Evolutionary conservation across 1,140 invertebrate species (phyloP), one percentile per base, ranked within the genome.

Genomic region (Condylostylus longicornis): DNA sequence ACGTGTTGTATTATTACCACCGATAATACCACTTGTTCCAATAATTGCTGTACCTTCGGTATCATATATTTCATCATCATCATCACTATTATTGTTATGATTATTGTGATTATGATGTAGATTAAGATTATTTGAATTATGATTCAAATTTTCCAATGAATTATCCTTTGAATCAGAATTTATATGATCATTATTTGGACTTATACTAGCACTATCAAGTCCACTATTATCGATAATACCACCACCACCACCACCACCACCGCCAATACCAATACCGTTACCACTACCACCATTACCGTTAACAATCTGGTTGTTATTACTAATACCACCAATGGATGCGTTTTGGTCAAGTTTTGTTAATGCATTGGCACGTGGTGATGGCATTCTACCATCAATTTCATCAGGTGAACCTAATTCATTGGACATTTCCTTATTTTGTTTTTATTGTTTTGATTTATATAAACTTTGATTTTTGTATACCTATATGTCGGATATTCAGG

Each of bases 251-350:
- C 17, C 32, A 10, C 19, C 40, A 23, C 17, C 36, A 18, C 12
- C 9, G 9, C 25, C 41, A 14, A 32, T 28, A 37, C 42, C 39
- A 19, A n/a, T 18, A 29, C 18, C 38, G 22, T 38, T 33, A 15
- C 39, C 46, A 42, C 38, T 40, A 44, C 40, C 33, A 37, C 35
- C 31, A 30, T 21, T 39, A 36, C 33, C 17, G 23, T 19, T 37
- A 29, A 13, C 14, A 12, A n/a, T 13, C 12, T 8, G 4, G 18
- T 23, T 27, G 36, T 38, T 33, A 37, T 33, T 33, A 8, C 38
- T 28, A 25, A 8, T 25, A 25, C 23, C 23, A 8, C 23, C 23
- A n/a, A 8, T 25, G 6, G 29, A 31, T 31, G 29, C 29, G 29
- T 31, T 31, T 13, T 7, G 10, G 5, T 31, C 29, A 13, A 31